Base-by-base conservation (phyloP, 1,140 invertebrate species). In the Bombus waltoni region DNA sequence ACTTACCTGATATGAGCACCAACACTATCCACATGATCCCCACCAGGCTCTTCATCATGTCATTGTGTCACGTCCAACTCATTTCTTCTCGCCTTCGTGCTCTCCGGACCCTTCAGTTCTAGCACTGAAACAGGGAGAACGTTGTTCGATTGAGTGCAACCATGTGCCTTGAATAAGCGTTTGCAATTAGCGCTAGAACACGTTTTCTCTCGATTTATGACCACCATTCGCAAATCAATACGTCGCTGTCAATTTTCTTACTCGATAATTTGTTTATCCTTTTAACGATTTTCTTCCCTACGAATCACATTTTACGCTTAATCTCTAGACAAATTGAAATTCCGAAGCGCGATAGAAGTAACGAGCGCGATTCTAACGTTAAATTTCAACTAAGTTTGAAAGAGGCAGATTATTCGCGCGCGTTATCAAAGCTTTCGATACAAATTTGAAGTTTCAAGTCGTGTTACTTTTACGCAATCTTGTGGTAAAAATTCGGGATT, bases 11-110 rank as follows among this genome's bases (percentile, higher is more conserved):
- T 95, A 96, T 95, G 93, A 96, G 95, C 94, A 96, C 95, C 94
- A 96, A 95, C 92, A 96, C 95, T 94, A 96, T 96, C 96, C 96
- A 96, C 95, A 96, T 96, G 94, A 96, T 96, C 94, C 96, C 95
- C 93, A 96, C 95, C 94, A 96, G 93, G 93, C 95, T 96, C 95
- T 96, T 96, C 96, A 96, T 96, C 93, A 94, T 96, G 94, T 95
- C 93, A 94, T 95, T 95, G 94, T 94, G 95, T 96, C 96, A 96
- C 95, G 94, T 95, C 87, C 94, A 92, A 93, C 93, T 95, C 94
- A 95, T 95, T 94, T 95, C 93, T 95, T 93, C 93, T 93, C 92
- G 90, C 83, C 88, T 84, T 84, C 89, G 84, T 89, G 85, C 85
- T 83, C 87, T 88, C 92, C 88, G 88, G 92, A 93, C 87, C 87